Percentiles rank a stretch among this genome's conserved stretches.
Conservation (phyloP, 2,113 vertebrate genomes). For the Ctenodactylus gundi region DNA sequence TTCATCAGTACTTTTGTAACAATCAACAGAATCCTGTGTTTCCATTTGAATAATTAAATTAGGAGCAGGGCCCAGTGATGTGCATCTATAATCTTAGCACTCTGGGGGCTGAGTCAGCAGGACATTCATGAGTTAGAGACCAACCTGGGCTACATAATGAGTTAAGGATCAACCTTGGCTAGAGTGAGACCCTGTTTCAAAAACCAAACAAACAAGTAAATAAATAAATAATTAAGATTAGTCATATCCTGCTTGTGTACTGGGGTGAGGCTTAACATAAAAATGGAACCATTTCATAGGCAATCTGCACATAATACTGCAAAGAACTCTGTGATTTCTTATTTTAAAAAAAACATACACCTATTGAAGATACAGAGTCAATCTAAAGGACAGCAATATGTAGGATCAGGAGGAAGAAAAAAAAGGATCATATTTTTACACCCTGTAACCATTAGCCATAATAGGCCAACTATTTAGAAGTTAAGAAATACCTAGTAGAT, state of each 20-base stretch:
- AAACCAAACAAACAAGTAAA: too few species aligned
- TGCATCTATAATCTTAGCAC: too few species aligned
- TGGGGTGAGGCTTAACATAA: constrained; percentile 4
- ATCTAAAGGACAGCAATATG: neutral
- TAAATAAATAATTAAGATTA: too few species aligned
- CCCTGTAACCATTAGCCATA: too few species aligned
- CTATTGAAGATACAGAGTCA: neutral
- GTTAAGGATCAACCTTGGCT: too few species aligned
- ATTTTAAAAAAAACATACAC: neutral
- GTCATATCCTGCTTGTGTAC: neutral
- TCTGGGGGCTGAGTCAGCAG: too few species aligned
- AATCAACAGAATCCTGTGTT: constrained; percentile 43
- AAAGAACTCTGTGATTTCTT: neutral
- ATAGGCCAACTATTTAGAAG: too few species aligned
- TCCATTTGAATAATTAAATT: constrained; percentile 48
- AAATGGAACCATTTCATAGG: neutral
- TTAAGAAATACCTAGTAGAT: too few species aligned
- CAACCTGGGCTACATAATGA: too few species aligned
- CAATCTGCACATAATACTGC: neutral
- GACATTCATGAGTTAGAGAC: too few species aligned
- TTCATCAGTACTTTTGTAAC: neutral
- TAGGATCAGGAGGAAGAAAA: neutral
- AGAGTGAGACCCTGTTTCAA: too few species aligned
- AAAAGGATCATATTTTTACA: neutral
- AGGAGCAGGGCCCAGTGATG: too few species aligned